phyloP scores from a whole-genome alignment of 2,113 vertebrate genomes.

The Ptilonorhynchus violaceus region DNA sequence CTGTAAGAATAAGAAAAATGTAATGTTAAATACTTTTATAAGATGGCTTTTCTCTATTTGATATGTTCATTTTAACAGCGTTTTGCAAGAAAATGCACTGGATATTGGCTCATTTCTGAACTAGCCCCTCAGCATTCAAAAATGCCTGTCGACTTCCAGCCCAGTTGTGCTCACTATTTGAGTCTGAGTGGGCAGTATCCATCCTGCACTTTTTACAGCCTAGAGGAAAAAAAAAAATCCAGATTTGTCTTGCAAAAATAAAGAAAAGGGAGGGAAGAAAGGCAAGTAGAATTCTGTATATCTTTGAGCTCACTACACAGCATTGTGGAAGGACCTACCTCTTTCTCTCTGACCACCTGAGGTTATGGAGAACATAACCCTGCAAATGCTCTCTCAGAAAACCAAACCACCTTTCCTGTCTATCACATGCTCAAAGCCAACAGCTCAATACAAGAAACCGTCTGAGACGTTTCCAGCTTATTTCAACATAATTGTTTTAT shows the following conservation, averaged over 20 bases:
- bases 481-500: neutral
- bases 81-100: neutral
- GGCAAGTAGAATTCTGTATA: neutral
- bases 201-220: neutral
- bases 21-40: neutral
- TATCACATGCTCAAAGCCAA: accelerated
- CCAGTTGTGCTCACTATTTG: neutral
- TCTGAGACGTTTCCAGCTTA: neutral
- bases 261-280: neutral
- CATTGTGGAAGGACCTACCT: neutral
- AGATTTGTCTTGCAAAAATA: neutral
- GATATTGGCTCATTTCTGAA: neutral
- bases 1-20: conserved; percentile 54
- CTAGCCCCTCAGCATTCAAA: neutral
- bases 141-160: neutral
- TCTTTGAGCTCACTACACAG: neutral
- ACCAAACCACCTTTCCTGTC: neutral
- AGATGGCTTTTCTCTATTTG: neutral
- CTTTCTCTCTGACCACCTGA: neutral
- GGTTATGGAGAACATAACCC: neutral
- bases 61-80: neutral
- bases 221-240: neutral
- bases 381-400: neutral
- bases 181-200: neutral
- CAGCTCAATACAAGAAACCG: neutral